Evolutionary conservation across 2,113 vertebrate genomes (phyloP).

Genomic region (Hippotragus niger): DNA sequence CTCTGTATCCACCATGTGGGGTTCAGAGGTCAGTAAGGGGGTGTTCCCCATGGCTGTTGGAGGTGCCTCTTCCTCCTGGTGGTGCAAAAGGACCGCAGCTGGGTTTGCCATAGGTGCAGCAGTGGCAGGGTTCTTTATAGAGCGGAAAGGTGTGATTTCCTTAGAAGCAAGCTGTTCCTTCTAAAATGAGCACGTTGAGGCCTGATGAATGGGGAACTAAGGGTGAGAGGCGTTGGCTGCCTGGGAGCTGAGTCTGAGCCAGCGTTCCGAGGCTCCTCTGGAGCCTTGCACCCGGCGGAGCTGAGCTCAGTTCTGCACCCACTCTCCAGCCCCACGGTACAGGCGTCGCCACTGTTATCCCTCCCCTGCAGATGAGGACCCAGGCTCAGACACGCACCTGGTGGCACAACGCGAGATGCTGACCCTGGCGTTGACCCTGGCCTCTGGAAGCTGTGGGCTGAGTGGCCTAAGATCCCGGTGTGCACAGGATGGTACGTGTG

Average conservation of each 20-base stretch:
- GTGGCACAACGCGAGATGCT: too few relatives aligned
- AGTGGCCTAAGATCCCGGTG: not conserved
- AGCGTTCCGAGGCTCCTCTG: not conserved
- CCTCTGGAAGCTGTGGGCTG: not conserved
- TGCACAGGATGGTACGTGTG: fast-evolving
- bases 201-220: too few relatives aligned
- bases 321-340: fast-evolving
- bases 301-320: fast-evolving
- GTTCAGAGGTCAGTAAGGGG: not conserved
- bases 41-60: fast-evolving
- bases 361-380: not conserved
- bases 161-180: not conserved
- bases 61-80: fast-evolving
- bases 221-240: too few relatives aligned
- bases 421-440: not conserved
- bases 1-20: not conserved
- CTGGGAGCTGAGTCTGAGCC: not conserved
- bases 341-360: fast-evolving
- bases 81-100: not conserved
- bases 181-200: not conserved
- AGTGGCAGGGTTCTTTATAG: too few relatives aligned
- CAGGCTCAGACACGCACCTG: not conserved
- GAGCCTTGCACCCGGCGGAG: not conserved
- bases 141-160: not conserved
- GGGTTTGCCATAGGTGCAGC: too few relatives aligned